Evolutionary conservation across 2,888 invertebrate species (phyloP), one percentile per base, ranked within the genome.

Genomic region (Noctua pronuba): DNA sequence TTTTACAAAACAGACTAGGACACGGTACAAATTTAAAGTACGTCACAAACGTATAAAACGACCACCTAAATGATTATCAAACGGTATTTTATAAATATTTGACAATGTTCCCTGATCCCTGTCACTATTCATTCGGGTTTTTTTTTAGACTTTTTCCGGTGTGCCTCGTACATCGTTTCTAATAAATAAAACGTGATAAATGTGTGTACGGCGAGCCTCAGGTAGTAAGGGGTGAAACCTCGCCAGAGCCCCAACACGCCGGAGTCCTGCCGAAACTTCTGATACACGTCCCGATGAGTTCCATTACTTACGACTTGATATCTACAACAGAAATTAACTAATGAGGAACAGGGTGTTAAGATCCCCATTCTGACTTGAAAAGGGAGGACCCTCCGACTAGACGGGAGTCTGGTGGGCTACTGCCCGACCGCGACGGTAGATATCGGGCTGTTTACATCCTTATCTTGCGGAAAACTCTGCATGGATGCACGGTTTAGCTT

Each of bases 171-270:
- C 7, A 84, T 21, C 0, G 99, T 98, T 93, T 99, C 99, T 86
- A 99, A 95, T 95, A 99, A 98, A 80, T 99, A 98, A 93, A 99
- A 99, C 0, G 99, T 99, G 18, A 99, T 95, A 8, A 99, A 98
- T 0, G 99, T 99, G 93, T 99, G 99, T 5, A 99, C 98, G 31
- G 99, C 99, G 80, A 99, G 95, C 74, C 99, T 97, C 85, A 98
- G 98, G 93, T 98, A 99, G 94, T 99, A 99, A 0, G 99, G 99
- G 1, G 98, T 98, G 95, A 99, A 99, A 35, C 99, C 99, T 96
- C 99, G 99, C 99, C 99, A 99, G 38, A 99, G 95, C 24, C 98
- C 98, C 88, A 98, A 97, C 5, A 98, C 91, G 0, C 99, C 99
- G 95, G 99, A 99, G 60, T 98, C 98, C 24, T 82, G 72, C 5